Percentiles rank a stretch among this genome's conserved stretches.
These are phyloP conservation scores for Epinephelus fuscoguttatus DNA, from an alignment of 2,113 vertebrate species.

Conservation along the genomic window DNA sequence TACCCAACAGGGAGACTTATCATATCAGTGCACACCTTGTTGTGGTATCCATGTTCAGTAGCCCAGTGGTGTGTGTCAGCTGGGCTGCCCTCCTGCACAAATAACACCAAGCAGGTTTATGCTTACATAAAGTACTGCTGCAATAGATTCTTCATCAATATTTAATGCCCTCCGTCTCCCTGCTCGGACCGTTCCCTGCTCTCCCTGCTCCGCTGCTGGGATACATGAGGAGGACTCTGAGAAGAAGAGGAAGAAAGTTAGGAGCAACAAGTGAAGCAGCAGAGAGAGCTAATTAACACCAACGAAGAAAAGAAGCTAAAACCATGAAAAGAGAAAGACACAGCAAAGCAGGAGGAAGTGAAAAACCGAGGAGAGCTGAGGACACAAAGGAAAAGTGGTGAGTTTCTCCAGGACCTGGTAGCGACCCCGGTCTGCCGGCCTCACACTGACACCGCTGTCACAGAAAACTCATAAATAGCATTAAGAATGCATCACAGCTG, in stretches of 20 bases:
- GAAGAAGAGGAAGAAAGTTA: background rate
- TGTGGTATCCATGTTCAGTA: background rate
- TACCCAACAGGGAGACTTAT: background rate
- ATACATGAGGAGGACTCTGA: constrained; percentile 20
- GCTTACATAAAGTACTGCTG: constrained; percentile 49
- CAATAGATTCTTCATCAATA: constrained; percentile 47
- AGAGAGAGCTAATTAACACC: constrained; percentile 24
- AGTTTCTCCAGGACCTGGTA: constrained; percentile 11
- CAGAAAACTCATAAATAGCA: constrained; percentile 75
- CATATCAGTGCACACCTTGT: too few relatives aligned
- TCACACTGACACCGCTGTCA: constrained; percentile 57
- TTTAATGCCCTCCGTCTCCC: constrained; percentile 43
- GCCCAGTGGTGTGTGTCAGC: constrained; percentile 23
- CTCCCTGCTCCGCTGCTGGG: constrained; percentile 8
- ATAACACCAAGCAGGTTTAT: constrained; percentile 25
- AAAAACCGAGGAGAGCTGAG: constrained; percentile 4
- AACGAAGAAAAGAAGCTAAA: background rate
- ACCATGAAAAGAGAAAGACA: background rate
- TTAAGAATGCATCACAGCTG: constrained; percentile 78
- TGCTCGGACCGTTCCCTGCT: constrained; percentile 16
- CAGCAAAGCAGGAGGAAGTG: background rate
- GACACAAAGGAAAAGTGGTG: background rate
- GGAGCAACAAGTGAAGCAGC: background rate
- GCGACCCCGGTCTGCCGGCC: background rate
- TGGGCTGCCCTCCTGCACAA: constrained; percentile 15